These are phyloP conservation scores for Carassius auratus DNA, from an alignment of 2,113 vertebrate genomes.

Conservation along the genomic window DNA sequence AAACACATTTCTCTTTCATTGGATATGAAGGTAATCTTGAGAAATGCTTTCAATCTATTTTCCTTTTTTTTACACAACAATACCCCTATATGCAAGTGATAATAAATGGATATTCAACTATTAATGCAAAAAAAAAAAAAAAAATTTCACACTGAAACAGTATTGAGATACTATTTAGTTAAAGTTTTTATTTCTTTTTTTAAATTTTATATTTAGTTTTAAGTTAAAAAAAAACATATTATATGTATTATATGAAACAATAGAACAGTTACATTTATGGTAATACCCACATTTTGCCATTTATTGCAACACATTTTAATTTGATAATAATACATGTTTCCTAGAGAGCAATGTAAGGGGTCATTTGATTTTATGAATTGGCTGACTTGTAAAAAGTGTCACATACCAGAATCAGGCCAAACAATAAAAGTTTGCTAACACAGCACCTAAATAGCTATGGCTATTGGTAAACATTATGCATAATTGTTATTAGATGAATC, in stretches of 20 bases:
- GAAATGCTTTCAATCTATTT: background rate
- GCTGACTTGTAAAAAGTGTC: no score
- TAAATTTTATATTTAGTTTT: no score
- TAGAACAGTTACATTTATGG: background rate
- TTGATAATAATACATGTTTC: background rate
- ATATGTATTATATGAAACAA: background rate
- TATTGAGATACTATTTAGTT: background rate
- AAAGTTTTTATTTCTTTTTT: no score
- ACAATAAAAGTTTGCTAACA: background rate
- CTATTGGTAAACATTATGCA: background rate
- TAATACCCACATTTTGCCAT: background rate
- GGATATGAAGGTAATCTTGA: background rate
- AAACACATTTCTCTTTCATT: background rate
- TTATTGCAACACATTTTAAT: background rate
- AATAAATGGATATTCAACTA: background rate
- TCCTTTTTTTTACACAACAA: background rate
- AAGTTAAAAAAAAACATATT: no score
- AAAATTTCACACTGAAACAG: background rate
- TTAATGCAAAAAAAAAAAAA: background rate
- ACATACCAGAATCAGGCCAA: background rate
- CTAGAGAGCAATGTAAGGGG: background rate
- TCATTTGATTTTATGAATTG: background rate
- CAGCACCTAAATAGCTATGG: background rate
- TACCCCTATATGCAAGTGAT: background rate
- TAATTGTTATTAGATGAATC: background rate